phyloP scores from a whole-genome alignment of 37 sponge, comb jelly and placozoan genomes.

The Cliona cf. orientalis region DNA sequence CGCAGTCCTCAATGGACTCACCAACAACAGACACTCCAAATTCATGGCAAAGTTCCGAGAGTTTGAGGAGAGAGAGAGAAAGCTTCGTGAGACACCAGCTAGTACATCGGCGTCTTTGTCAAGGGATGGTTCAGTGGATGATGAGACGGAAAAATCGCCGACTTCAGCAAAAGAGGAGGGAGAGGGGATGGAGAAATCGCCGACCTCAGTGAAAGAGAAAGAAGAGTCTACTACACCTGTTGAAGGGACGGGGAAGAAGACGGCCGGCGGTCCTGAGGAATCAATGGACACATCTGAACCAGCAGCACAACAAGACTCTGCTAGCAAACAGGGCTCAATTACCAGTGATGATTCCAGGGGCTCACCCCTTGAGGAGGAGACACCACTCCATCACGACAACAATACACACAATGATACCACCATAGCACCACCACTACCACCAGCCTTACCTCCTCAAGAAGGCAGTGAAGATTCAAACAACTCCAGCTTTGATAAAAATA shows the following conservation, averaged over 20 bases:
- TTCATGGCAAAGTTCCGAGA: constrained; percentile 24
- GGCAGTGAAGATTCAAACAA: neutral
- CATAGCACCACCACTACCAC: neutral
- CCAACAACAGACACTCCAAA: constrained; percentile 67
- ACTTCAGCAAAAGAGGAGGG: no score
- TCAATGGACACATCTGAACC: no score
- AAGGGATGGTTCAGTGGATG: neutral
- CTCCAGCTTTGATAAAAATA: neutral
- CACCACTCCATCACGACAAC: neutral
- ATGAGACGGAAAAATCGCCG: no score
- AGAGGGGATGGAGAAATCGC: no score
- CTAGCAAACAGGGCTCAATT: neutral
- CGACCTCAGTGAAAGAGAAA: no score
- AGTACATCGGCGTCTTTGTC: neutral
- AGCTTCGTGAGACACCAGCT: neutral
- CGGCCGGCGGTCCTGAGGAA: no score
- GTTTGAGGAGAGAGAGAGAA: constrained; percentile 29
- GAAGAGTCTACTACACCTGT: no score
- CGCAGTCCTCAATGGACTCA: constrained; percentile 86
- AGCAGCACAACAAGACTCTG: neutral
- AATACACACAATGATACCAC: no score
- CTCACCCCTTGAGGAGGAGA: neutral
- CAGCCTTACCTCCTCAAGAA: neutral
- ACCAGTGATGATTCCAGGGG: neutral
- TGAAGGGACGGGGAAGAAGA: no score